These are phyloP conservation scores for Hippolais icterina DNA, from an alignment of 2,113 vertebrate genomes.

Conservation along the genomic window DNA sequence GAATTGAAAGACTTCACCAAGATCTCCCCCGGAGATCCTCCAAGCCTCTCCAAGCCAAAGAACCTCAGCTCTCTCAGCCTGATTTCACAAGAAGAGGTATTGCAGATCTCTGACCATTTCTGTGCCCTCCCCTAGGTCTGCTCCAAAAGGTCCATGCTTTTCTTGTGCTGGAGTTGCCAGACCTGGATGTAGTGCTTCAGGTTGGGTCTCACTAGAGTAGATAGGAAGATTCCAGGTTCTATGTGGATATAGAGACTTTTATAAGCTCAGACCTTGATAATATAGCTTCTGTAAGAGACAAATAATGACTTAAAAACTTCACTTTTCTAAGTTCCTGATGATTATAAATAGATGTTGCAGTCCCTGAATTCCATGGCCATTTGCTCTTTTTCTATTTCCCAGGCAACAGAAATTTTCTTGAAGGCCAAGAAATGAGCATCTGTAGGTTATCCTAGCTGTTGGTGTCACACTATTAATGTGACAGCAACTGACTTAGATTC, in stretches of 20 bases:
- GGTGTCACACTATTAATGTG: not conserved
- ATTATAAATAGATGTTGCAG: not conserved
- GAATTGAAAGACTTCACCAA: not conserved
- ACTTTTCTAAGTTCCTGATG: not conserved
- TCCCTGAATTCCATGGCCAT: not conserved
- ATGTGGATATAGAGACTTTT: not conserved
- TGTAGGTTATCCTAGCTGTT: not conserved
- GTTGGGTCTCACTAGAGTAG: not conserved
- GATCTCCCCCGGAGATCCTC: too few relatives aligned
- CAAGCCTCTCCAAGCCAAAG: too few relatives aligned
- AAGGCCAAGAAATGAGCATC: not conserved
- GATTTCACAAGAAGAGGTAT: not conserved
- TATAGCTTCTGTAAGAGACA: not conserved
- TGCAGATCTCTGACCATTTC: not conserved
- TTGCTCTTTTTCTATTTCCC: not conserved
- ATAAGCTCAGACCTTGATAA: not conserved
- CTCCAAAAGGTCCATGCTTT: not conserved
- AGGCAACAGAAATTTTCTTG: not conserved
- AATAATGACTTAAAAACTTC: not conserved
- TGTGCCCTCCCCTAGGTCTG: not conserved
- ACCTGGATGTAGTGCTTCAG: not conserved
- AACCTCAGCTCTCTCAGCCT: not conserved
- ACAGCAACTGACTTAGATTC: not conserved
- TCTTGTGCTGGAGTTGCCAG: not conserved
- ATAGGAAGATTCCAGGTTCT: not conserved